Conservation (phyloP, 2,797 vertebrate genomes). For the Enteromius treurensis region DNA sequence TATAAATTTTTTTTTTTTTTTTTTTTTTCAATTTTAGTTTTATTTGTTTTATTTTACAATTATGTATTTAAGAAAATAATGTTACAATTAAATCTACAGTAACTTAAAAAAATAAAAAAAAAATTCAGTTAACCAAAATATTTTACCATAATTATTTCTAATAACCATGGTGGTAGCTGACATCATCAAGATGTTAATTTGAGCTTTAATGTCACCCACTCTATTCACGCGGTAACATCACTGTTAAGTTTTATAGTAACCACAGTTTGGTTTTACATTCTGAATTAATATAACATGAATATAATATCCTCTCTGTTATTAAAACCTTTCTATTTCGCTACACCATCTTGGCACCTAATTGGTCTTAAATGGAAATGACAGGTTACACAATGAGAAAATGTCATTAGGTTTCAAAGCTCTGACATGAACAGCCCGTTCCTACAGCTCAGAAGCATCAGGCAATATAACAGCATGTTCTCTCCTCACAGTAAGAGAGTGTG, state of each 20-base stretch:
- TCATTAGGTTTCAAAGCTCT: conserved; percentile 50
- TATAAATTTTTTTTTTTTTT: too few relatives aligned
- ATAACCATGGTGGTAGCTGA: neutral
- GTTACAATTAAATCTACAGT: too few relatives aligned
- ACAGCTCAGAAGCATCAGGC: conserved; percentile 32
- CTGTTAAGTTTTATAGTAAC: neutral
- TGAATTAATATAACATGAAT: conserved; percentile 5
- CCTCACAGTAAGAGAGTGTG: conserved; percentile 12
- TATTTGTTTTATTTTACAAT: too few relatives aligned
- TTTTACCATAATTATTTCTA: neutral
- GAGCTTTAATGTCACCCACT: neutral
- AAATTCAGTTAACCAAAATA: neutral
- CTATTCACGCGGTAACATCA: neutral
- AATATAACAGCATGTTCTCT: conserved; percentile 30
- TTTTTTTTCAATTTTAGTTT: too few relatives aligned
- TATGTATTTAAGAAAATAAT: too few relatives aligned
- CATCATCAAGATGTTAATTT: neutral
- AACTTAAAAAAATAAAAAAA: too few relatives aligned
- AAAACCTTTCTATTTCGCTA: conserved; percentile 31
- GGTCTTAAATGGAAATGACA: conserved; percentile 53
- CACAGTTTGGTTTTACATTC: conserved; percentile 2
- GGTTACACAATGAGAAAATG: conserved; percentile 54
- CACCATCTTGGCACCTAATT: conserved; percentile 14
- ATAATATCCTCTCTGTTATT: conserved; percentile 1
- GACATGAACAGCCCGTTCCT: conserved; percentile 40